Percentiles rank a stretch among this genome's conserved stretches.
phyloP scores from a whole-genome alignment of 2,113 vertebrate species.

The Oncorhynchus masou region DNA sequence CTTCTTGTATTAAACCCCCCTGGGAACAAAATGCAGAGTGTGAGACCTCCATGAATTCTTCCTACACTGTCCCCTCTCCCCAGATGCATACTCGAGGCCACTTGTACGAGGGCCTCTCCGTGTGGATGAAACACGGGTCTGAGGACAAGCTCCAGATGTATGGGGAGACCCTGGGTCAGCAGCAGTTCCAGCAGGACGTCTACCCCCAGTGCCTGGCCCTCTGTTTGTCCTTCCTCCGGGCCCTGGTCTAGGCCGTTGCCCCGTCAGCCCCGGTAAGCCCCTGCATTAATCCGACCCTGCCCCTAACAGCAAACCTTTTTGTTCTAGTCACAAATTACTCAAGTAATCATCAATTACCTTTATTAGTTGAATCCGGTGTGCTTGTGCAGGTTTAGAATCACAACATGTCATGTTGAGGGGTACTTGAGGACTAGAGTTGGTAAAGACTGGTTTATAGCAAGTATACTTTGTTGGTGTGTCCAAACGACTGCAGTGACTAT shows the following conservation, averaged over 20 bases:
- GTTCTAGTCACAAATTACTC: background rate
- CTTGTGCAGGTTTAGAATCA: no score
- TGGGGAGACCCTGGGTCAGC: slow-evolving; percentile 77
- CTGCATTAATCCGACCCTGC: no score
- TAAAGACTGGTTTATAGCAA: background rate
- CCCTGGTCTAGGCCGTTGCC: slow-evolving; percentile 84
- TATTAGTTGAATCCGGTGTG: no score
- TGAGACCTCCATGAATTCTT: no score
- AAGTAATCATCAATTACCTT: no score
- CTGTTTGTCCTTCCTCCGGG: slow-evolving; percentile 76
- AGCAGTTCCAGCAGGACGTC: slow-evolving; percentile 73
- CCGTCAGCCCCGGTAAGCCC: slow-evolving; percentile 37
- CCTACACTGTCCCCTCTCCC: slow-evolving; percentile 17
- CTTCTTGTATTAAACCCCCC: no score
- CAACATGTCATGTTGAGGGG: background rate
- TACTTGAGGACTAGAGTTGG: background rate
- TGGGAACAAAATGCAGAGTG: no score
- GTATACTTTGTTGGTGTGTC: slow-evolving; percentile 72
- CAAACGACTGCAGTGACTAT: slow-evolving; percentile 89
- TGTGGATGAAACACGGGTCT: slow-evolving; percentile 89
- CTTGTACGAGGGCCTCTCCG: slow-evolving; percentile 74
- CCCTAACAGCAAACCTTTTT: no score
- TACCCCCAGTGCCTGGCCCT: slow-evolving; percentile 51
- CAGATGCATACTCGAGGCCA: slow-evolving; percentile 78
- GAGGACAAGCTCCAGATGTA: slow-evolving; percentile 87